Evolutionary conservation across 2,113 vertebrate genomes (phyloP), one percentile per base, ranked within the genome.

Genomic region (rabbit (Oryctolagus cuniculus)): DNA sequence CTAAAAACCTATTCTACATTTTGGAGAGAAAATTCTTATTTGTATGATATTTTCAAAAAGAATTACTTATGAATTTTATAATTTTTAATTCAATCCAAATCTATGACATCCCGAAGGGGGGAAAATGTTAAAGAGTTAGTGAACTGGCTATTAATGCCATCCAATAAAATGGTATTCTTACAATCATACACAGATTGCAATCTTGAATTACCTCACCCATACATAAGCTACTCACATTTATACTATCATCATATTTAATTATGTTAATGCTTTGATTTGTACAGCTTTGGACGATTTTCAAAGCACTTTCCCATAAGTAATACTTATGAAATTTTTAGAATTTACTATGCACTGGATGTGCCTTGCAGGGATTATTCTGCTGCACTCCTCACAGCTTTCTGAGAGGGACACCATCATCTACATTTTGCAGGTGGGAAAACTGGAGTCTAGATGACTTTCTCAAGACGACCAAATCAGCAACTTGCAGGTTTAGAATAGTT

Each of bases 81-180:
- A 67, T 15, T 66, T 84, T 49, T 31, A 22, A 89, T 73, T 8
- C 44, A 75, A 0, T 88, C 53, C 77, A 78, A 36, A 85, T 64
- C 34, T 90, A 21, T 78, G 58, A 58, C 5, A 69, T 64, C 44
- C 10, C 29, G 70, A 44, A 77, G n/a, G 72, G 67, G 87, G 55
- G 90, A 92, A 90, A 27, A 74, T 5, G 49, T 24, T 69, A 81
- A 83, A 83, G 69, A 66, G 81, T 66, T 78, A 29, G 53, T 84
- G 6, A 77, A 64, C 19, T 44, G 24, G 22, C 10, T 55, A 21
- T 70, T 0, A 9, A 53, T 67, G 12, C 2, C 1, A 81, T 36
- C 10, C 10, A 34, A 9, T 53, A 36, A 73, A 85, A 63, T 2
- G 44, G 24, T 4, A 70, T 11, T n/a, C 11, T 83, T 82, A 77